These are phyloP conservation scores for Mormyrus proboscirostris DNA, from an alignment of 2,797 vertebrate species.

Conservation along the genomic window DNA sequence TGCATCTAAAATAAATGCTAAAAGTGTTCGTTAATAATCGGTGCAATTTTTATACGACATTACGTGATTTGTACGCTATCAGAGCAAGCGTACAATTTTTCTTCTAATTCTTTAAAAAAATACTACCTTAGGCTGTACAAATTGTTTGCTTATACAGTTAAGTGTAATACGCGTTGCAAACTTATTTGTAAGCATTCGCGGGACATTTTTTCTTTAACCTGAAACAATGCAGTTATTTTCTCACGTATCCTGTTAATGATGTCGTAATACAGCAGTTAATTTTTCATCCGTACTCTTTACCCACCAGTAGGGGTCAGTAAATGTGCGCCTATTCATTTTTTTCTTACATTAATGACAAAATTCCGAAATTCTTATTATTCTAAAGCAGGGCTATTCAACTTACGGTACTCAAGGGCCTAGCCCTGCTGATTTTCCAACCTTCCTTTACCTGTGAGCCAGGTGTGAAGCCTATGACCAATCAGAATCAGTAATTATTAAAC, in stretches of 20 bases:
- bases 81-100: neutral
- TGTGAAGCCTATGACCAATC: too few species aligned
- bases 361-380: neutral
- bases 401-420: too few species aligned
- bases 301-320: conserved; percentile 3
- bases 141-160: neutral
- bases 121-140: neutral
- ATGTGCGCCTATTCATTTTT: neutral
- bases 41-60: neutral
- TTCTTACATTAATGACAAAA: neutral
- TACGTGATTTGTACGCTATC: neutral
- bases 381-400: neutral
- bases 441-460: too few species aligned
- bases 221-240: neutral
- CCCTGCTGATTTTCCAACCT: too few species aligned
- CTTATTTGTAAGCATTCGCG: neutral
- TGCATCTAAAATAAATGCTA: neutral
- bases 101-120: neutral
- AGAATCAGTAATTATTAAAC: too few species aligned
- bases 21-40: neutral
- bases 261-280: neutral
- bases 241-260: neutral
- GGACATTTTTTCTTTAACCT: neutral
- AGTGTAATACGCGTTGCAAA: neutral
- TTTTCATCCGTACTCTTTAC: neutral